Percentiles rank a stretch among this genome's conserved stretches.
These are phyloP conservation scores for Danaus plexippus DNA, from an alignment of 1,140 invertebrate species.

Conservation along the genomic window DNA sequence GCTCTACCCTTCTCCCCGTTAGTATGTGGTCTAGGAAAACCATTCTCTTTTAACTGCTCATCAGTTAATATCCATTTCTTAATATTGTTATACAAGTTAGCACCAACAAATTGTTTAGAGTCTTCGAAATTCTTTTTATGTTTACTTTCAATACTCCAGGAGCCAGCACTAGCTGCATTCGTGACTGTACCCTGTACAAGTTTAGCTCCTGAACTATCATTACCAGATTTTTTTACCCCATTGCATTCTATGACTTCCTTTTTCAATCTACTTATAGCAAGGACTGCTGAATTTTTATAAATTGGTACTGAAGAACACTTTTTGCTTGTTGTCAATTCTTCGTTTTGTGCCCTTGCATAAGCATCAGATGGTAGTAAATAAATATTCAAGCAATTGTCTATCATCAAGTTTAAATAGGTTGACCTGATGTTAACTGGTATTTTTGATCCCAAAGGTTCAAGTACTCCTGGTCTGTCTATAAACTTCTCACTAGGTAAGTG, in stretches of 20 bases:
- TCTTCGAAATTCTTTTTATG: slow-evolving; percentile 63
- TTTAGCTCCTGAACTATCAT: slow-evolving; percentile 36
- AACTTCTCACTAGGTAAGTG: slow-evolving; percentile 73
- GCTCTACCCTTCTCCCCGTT: slow-evolving; percentile 75
- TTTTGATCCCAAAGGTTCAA: slow-evolving; percentile 84
- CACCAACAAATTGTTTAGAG: slow-evolving; percentile 68
- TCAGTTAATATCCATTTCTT: slow-evolving; percentile 76
- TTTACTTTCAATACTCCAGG: slow-evolving; percentile 81
- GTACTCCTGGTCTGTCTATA: slow-evolving; percentile 67
- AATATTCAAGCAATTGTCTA: slow-evolving; percentile 88
- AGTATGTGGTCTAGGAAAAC: slow-evolving; percentile 83
- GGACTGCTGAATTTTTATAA: slow-evolving; percentile 88
- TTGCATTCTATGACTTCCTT: slow-evolving; percentile 76
- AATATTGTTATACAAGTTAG: slow-evolving; percentile 71
- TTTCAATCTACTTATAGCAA: slow-evolving; percentile 81
- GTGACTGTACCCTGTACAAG: slow-evolving; percentile 22
- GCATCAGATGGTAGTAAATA: slow-evolving; percentile 80
- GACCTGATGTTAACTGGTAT: slow-evolving; percentile 88
- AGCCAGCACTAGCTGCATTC: slow-evolving; percentile 49
- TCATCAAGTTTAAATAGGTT: slow-evolving; percentile 88
- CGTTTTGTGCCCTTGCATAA: slow-evolving; percentile 79
- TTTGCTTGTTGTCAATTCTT: slow-evolving; percentile 85
- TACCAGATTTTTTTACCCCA: slow-evolving; percentile 53
- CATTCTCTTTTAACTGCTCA: slow-evolving; percentile 86
- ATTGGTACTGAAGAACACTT: slow-evolving; percentile 84